phyloP scores from a whole-genome alignment of 2,888 invertebrate species.

The Drosophila anceps region DNA sequence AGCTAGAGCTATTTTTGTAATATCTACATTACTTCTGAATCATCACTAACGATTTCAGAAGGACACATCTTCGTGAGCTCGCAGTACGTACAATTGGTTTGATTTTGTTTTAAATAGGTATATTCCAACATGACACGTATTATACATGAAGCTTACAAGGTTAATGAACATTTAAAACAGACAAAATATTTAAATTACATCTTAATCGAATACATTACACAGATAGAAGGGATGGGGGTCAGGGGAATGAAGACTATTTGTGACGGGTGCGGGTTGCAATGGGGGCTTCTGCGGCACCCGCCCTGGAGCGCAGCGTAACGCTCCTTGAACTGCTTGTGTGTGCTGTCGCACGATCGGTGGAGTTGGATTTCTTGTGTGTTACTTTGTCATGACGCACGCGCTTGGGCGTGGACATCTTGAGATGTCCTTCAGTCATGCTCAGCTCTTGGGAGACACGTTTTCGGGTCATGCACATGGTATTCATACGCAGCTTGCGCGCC shows the following conservation, averaged over 20 bases:
- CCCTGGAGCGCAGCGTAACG: constrained; percentile 3
- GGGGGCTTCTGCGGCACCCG: background rate
- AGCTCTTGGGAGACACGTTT: constrained; percentile 79
- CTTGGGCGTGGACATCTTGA: constrained; percentile 63
- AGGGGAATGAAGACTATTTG: constrained; percentile 15
- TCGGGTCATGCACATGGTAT: constrained; percentile 72
- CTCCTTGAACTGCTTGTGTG: constrained; percentile 18
- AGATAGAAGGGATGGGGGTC: constrained; percentile 10
- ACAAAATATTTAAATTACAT: constrained; percentile 17
- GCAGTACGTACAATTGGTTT: background rate
- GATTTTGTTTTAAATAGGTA: constrained; percentile 15
- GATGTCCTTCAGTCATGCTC: constrained; percentile 56
- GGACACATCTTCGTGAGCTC: background rate
- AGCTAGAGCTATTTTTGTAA: no score
- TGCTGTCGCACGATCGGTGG: background rate
- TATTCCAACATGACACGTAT: constrained; percentile 35
- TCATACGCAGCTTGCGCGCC: constrained; percentile 63
- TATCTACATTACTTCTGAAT: background rate
- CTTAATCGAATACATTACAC: constrained; percentile 28
- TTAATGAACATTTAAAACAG: constrained; percentile 20
- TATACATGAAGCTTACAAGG: constrained; percentile 52
- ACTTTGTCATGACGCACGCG: constrained; percentile 40
- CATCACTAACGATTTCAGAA: no score
- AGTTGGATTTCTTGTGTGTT: constrained; percentile 3
- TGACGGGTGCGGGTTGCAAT: constrained; percentile 25